A percentile compares a stretch with the other conserved stretches of the same genome.
phyloP scores from a whole-genome alignment of 2,888 invertebrate genomes.

The Leucophenga maculata region DNA sequence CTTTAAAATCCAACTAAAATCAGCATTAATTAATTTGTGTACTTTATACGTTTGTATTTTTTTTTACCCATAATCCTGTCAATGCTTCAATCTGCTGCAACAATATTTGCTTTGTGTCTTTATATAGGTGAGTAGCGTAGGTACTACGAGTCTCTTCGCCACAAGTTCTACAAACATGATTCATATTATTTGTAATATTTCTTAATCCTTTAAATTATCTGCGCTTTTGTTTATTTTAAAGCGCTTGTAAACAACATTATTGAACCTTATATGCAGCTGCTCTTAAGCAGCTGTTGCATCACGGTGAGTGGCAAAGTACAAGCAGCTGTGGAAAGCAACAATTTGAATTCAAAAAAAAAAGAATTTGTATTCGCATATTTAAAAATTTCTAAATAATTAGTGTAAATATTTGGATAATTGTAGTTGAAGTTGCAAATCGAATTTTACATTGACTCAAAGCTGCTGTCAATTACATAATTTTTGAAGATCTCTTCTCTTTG shows the following conservation, averaged over 20 bases:
- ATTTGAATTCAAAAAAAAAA: too few species aligned
- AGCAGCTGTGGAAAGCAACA: neutral
- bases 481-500: too few species aligned
- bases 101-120: neutral
- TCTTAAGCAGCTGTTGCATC: neutral
- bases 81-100: slow-evolving; percentile 4
- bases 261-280: too few species aligned
- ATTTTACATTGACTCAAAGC: too few species aligned
- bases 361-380: too few species aligned
- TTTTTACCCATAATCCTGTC: slow-evolving; percentile 8
- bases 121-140: neutral
- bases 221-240: neutral
- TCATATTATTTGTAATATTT: too few species aligned
- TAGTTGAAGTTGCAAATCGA: too few species aligned
- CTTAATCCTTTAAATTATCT: too few species aligned
- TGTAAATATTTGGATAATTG: too few species aligned
- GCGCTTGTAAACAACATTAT: neutral
- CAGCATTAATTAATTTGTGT: neutral
- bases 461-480: too few species aligned
- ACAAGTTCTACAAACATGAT: slow-evolving; percentile 4
- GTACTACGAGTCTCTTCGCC: neutral
- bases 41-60: neutral
- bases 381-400: too few species aligned
- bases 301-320: neutral
- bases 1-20: neutral